Conservation (phyloP, 2,797 vertebrate genomes). For the Neosilurus mollespiculum region DNA sequence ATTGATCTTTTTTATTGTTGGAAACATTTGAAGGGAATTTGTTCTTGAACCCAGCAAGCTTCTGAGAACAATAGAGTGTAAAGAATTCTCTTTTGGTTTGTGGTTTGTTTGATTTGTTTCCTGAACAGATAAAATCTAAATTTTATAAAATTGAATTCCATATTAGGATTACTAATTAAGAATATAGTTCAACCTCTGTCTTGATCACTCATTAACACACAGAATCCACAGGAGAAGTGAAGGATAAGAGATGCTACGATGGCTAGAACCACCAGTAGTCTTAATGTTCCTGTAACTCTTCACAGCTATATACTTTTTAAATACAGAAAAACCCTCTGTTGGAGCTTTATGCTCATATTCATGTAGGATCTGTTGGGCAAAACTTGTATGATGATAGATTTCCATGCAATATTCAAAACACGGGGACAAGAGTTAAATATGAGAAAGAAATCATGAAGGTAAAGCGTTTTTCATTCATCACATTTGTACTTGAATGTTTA, state of each 20-base stretch:
- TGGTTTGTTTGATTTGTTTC: neutral
- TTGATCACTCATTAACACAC: neutral
- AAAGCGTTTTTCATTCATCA: neutral
- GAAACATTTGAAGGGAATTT: constrained; percentile 14
- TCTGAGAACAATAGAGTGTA: neutral
- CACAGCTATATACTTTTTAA: neutral
- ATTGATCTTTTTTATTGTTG: neutral
- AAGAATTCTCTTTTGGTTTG: neutral
- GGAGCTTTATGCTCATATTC: neutral
- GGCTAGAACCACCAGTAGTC: neutral
- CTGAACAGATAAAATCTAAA: neutral
- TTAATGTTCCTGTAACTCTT: too few relatives aligned
- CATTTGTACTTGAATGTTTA: too few relatives aligned
- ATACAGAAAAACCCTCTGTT: neutral
- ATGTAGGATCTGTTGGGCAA: neutral
- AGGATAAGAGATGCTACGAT: neutral
- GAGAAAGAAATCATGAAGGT: neutral
- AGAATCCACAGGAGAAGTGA: neutral
- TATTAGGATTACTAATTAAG: neutral
- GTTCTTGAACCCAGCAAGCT: neutral
- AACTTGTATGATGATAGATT: neutral
- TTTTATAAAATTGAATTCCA: neutral
- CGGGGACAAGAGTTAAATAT: neutral
- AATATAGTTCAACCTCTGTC: neutral
- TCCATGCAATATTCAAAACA: neutral